These are phyloP conservation scores for Atherix ibis DNA, from an alignment of 2,888 invertebrate species.

Conservation along the genomic window DNA sequence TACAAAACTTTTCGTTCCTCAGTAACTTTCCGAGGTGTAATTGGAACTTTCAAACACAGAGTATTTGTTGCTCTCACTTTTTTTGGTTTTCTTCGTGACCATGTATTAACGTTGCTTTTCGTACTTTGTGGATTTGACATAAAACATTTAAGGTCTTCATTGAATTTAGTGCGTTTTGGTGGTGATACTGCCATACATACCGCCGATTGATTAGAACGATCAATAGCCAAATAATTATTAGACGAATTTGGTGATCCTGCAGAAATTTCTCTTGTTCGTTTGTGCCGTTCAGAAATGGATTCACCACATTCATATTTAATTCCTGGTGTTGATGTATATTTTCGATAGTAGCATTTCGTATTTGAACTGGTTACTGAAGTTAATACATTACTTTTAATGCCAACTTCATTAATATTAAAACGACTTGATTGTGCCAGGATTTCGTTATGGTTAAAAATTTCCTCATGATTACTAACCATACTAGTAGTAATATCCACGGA, in stretches of 20 bases:
- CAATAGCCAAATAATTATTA: not conserved
- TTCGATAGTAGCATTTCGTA: not conserved
- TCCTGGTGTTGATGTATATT: not conserved
- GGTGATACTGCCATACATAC: slow-evolving; percentile 19
- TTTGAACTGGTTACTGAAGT: not conserved
- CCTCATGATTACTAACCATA: slow-evolving; percentile 20
- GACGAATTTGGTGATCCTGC: not conserved
- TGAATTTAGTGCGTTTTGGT: slow-evolving; percentile 24
- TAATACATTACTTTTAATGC: slow-evolving; percentile 1
- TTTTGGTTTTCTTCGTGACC: slow-evolving; percentile 19
- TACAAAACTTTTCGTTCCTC: slow-evolving; percentile 20
- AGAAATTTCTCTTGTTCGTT: slow-evolving; percentile 1
- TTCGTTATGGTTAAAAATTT: slow-evolving; percentile 27
- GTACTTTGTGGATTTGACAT: slow-evolving; percentile 10
- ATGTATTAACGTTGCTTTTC: no score
- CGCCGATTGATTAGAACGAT: not conserved
- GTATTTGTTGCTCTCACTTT: slow-evolving; percentile 14
- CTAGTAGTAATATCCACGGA: slow-evolving; percentile 13
- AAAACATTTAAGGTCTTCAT: slow-evolving; percentile 14
- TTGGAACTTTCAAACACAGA: slow-evolving; percentile 20
- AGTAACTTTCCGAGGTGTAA: slow-evolving; percentile 19
- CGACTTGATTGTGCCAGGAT: slow-evolving; percentile 32
- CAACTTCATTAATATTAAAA: slow-evolving; percentile 26
- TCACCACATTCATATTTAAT: no score
- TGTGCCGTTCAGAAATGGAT: not conserved